Conservation (phyloP, 1,140 invertebrate species). For the Branchinecta lynchi region DNA sequence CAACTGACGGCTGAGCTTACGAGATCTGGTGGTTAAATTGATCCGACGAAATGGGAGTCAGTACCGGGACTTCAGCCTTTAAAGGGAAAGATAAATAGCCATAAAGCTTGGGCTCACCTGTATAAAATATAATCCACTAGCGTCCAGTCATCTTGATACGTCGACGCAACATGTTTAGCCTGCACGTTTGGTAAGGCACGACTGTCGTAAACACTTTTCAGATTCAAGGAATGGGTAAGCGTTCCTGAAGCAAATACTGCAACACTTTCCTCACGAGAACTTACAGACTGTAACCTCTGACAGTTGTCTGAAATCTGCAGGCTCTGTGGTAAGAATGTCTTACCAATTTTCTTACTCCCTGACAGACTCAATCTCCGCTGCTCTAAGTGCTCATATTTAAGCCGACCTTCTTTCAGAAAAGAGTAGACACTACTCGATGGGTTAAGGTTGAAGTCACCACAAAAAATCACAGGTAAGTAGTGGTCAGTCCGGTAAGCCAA, state of each 20-base stretch:
- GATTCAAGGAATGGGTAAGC: constrained; percentile 28
- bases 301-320: constrained; percentile 47
- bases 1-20: too few species aligned
- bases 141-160: constrained; percentile 55
- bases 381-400: constrained; percentile 38
- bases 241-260: constrained; percentile 24
- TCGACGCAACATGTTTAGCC: constrained; percentile 42
- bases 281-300: constrained; percentile 41
- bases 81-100: too few species aligned
- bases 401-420: constrained; percentile 47
- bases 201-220: constrained; percentile 29
- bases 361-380: constrained; percentile 29
- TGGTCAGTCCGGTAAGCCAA: constrained; percentile 42
- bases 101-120: constrained; percentile 31
- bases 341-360: constrained; percentile 22
- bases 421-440: constrained; percentile 52
- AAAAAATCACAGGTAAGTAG: constrained; percentile 61
- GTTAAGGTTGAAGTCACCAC: constrained; percentile 76
- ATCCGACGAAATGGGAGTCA: too few species aligned
- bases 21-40: too few species aligned
- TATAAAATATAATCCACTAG: constrained; percentile 69
- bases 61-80: too few species aligned
- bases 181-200: constrained; percentile 23
- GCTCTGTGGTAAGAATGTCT: constrained; percentile 36
- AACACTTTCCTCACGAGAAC: constrained; percentile 15